Conservation (phyloP, 2,888 invertebrate species). For the Globia sparganii region DNA sequence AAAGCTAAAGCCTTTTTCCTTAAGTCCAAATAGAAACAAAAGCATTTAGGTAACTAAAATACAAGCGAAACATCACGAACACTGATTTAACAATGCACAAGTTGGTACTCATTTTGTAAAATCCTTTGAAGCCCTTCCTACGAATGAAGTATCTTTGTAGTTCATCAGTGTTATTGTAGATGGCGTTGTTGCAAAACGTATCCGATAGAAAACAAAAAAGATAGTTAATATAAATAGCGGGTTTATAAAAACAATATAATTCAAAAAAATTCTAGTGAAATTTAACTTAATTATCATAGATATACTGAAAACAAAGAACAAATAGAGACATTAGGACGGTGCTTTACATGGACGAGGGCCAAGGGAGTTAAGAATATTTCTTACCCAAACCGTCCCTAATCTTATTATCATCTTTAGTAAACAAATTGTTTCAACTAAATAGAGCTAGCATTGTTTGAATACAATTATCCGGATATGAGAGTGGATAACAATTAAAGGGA, state of each 20-base stretch:
- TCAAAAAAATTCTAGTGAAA: neutral
- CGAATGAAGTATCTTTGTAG: neutral
- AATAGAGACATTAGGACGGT: conserved; percentile 37
- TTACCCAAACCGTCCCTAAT: conserved; percentile 58
- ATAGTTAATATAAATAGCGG: too few species aligned
- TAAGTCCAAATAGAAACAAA: neutral
- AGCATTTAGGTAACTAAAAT: neutral
- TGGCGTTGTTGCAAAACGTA: conserved; percentile 49
- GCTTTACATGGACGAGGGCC: conserved; percentile 16
- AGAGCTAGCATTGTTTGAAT: conserved; percentile 56
- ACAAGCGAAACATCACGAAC: neutral
- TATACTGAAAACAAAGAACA: conserved; percentile 42
- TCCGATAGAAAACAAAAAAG: neutral
- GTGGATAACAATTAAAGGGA: conserved; percentile 63
- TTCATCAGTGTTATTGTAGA: conserved; percentile 36
- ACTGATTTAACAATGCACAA: neutral
- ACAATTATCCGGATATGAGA: conserved; percentile 63
- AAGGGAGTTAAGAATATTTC: conserved; percentile 58
- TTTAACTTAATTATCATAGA: conserved; percentile 27
- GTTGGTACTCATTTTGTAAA: neutral
- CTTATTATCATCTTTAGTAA: conserved; percentile 57
- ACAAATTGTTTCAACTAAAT: conserved; percentile 62
- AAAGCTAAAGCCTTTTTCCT: neutral
- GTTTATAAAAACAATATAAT: neutral
- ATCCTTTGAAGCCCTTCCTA: neutral